Percentiles rank a stretch among this genome's conserved stretches.
Evolutionary conservation across 2,888 invertebrate species (phyloP).

Genomic region (Drepanosiphum platanoidis): DNA sequence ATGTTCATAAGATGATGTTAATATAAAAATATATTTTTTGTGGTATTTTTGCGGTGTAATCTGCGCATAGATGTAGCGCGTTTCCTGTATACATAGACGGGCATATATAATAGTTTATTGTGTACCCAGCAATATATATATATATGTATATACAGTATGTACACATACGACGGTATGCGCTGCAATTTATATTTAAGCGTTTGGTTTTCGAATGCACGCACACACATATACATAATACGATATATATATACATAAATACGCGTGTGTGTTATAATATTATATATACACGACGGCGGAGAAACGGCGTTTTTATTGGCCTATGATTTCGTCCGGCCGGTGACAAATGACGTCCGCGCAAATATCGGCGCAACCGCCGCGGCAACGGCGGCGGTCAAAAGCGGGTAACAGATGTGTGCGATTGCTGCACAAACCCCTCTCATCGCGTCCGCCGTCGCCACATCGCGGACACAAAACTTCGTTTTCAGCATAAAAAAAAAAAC

Average conservation of each 20-base stretch:
- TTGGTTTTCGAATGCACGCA: neutral
- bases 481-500: slow-evolving; percentile 57
- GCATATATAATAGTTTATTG: neutral
- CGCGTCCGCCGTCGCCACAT: neutral
- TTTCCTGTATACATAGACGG: neutral
- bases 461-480: slow-evolving; percentile 58
- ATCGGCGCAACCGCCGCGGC: slow-evolving; percentile 61
- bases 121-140: no score
- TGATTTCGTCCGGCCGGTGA: slow-evolving; percentile 55
- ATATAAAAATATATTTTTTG: no score
- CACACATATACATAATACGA: neutral
- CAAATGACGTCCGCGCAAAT: slow-evolving; percentile 62
- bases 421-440: slow-evolving; percentile 29
- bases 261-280: slow-evolving; percentile 18
- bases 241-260: neutral
- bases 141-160: no score
- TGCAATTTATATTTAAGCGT: no score
- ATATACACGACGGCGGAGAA: slow-evolving; percentile 30
- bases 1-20: no score
- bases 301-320: slow-evolving; percentile 56
- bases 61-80: neutral
- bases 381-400: slow-evolving; percentile 61
- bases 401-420: slow-evolving; percentile 61
- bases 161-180: no score
- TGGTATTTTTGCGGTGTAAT: neutral